These are phyloP conservation scores for Vollenhovia emeryi DNA, from an alignment of 1,140 invertebrate genomes.

Conservation along the genomic window DNA sequence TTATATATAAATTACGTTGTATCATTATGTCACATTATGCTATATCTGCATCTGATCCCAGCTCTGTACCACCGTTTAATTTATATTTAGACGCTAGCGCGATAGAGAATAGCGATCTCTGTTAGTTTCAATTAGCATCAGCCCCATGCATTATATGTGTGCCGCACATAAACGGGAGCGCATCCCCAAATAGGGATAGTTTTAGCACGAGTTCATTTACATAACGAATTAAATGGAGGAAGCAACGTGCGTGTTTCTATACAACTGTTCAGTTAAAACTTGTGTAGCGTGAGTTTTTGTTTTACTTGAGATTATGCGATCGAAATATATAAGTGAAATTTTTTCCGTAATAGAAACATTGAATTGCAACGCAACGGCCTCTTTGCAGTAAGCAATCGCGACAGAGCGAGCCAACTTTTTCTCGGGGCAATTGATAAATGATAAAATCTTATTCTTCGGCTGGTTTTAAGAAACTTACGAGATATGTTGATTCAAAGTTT, in stretches of 20 bases:
- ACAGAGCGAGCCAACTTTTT: neutral
- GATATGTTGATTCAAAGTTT: neutral
- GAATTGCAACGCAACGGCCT: neutral
- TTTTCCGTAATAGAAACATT: neutral
- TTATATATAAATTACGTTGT: slow-evolving; percentile 33
- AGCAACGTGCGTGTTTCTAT: neutral
- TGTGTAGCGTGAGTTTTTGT: neutral
- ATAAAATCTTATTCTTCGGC: neutral
- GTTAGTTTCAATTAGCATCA: slow-evolving; percentile 35
- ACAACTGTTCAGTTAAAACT: neutral
- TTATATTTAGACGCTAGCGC: slow-evolving; percentile 45
- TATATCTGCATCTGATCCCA: slow-evolving; percentile 18
- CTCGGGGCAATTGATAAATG: neutral
- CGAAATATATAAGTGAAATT: neutral
- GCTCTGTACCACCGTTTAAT: slow-evolving; percentile 8
- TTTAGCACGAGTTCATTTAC: slow-evolving; percentile 30
- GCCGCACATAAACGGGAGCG: neutral
- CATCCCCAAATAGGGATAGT: slow-evolving; percentile 11
- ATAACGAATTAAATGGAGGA: slow-evolving; percentile 24
- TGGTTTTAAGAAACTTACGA: neutral
- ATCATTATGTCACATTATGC: slow-evolving; percentile 7
- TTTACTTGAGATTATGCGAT: neutral
- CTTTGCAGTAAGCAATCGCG: neutral
- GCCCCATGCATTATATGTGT: neutral
- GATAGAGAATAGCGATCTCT: slow-evolving; percentile 23